A percentile compares a stretch with the other conserved stretches of the same genome.
phyloP scores from a whole-genome alignment of 2,113 vertebrate species.

The Petaurus breviceps region DNA sequence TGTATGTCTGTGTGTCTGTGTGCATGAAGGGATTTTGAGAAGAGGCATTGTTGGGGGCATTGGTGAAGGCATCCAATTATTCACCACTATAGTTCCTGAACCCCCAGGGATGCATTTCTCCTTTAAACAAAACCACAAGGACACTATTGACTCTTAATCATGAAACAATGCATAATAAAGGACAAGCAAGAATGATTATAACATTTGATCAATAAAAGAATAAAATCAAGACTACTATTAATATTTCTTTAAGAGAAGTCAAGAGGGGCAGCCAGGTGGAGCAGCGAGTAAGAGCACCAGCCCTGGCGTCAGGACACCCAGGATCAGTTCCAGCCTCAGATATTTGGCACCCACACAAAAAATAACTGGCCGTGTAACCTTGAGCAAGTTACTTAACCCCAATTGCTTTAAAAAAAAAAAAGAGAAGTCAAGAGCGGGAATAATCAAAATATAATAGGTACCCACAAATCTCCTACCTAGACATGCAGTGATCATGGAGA shows the following conservation, averaged over 20 bases:
- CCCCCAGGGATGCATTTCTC: neutral
- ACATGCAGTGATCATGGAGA: neutral
- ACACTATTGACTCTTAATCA: neutral
- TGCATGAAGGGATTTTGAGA: neutral
- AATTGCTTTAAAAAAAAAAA: no score
- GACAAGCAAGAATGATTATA: neutral
- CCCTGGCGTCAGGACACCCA: no score
- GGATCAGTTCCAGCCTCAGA: no score
- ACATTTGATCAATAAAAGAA: neutral
- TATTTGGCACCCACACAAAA: no score
- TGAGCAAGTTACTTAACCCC: no score
- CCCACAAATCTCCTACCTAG: neutral
- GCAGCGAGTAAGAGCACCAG: no score
- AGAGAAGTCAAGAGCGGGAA: neutral
- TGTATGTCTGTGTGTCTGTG: neutral
- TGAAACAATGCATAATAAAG: neutral
- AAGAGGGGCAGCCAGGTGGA: no score
- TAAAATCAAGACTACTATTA: neutral
- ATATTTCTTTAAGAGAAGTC: neutral
- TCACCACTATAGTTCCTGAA: neutral
- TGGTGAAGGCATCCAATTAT: neutral
- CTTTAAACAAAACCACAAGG: neutral
- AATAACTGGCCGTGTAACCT: no score
- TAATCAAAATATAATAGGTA: neutral
- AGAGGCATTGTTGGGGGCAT: neutral